Evolutionary conservation across 2,888 invertebrate genomes (phyloP).

Genomic region (Callimorpha dominula): DNA sequence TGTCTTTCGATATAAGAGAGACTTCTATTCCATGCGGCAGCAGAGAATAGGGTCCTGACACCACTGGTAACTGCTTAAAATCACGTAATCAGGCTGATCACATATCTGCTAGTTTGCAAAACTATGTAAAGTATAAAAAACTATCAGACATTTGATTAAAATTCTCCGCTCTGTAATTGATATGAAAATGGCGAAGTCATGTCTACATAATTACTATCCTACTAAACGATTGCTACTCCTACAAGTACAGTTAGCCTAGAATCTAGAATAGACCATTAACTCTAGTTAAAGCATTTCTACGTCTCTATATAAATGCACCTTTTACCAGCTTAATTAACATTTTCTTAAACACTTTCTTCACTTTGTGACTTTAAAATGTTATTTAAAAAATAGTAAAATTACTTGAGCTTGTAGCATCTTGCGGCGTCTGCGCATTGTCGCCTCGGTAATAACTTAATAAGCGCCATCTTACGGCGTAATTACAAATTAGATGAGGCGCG

Average conservation of each 20-base stretch:
- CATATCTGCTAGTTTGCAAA: too few relatives aligned
- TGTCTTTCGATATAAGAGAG: background rate
- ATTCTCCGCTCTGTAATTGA: background rate
- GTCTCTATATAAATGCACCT: background rate
- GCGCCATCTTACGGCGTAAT: conserved; percentile 58
- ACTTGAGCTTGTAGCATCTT: conserved; percentile 17
- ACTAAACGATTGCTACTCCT: background rate
- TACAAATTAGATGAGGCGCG: conserved; percentile 70
- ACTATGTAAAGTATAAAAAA: too few relatives aligned
- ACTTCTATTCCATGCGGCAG: background rate
- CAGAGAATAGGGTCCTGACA: too few relatives aligned
- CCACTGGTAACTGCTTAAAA: too few relatives aligned
- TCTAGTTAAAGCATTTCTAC: background rate
- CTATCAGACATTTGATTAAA: background rate
- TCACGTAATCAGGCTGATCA: too few relatives aligned
- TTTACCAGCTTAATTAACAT: background rate
- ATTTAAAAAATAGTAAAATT: conserved; percentile 25
- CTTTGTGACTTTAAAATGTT: background rate
- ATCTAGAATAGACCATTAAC: background rate
- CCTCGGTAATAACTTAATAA: conserved; percentile 67
- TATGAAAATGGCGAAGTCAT: background rate
- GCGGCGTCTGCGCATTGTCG: conserved; percentile 44
- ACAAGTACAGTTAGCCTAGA: background rate
- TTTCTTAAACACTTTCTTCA: background rate
- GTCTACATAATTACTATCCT: background rate